Evolutionary conservation across 2,797 vertebrate species (phyloP).

Genomic region (Artibeus jamaicensis): DNA sequence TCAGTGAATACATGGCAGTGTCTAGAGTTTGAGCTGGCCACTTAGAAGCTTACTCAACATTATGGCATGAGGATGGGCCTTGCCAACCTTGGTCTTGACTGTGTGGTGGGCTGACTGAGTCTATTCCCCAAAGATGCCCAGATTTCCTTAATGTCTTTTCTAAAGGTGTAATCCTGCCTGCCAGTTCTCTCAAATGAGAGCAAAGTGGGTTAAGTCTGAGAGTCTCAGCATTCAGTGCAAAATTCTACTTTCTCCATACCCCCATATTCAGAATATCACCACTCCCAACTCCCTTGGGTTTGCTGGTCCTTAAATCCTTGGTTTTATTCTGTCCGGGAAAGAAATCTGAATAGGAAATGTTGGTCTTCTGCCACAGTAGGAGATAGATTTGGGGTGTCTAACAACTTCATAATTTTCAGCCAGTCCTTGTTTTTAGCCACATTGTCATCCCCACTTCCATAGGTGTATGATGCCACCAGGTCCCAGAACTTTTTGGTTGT

Average conservation of each 20-base stretch:
- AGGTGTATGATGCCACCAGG: background rate
- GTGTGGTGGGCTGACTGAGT: background rate
- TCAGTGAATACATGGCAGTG: background rate
- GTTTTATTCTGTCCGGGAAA: background rate
- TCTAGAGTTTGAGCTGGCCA: background rate
- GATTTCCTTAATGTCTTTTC: background rate
- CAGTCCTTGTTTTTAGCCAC: background rate
- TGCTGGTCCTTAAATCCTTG: background rate
- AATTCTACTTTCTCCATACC: background rate
- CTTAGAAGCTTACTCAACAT: background rate
- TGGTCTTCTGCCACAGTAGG: background rate
- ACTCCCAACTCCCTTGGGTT: background rate
- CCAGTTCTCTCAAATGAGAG: background rate
- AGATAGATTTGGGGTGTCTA: background rate
- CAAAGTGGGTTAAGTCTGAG: background rate
- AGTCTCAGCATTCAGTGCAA: background rate
- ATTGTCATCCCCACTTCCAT: fast-evolving
- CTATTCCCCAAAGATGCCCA: background rate
- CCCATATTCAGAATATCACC: background rate
- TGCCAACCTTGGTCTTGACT: background rate
- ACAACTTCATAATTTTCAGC: background rate
- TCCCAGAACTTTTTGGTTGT: background rate
- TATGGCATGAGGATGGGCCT: background rate
- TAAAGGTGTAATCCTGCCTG: background rate
- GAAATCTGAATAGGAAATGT: background rate